phyloP scores from a whole-genome alignment of 2,113 vertebrate species.

The Nerophis ophidion region DNA sequence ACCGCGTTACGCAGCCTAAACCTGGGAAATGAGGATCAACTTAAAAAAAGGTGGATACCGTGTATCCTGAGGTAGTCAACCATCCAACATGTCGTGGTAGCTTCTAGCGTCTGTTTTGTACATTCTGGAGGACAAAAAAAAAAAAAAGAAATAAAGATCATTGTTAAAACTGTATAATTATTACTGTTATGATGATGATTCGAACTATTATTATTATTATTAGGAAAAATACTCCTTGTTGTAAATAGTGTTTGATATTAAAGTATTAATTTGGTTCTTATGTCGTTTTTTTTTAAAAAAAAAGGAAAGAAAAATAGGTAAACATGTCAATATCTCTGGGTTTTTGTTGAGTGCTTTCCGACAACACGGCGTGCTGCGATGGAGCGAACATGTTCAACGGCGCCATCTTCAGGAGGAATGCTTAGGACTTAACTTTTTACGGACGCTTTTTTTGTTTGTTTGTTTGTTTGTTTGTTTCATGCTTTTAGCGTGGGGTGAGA shows the following conservation, averaged over 20 bases:
- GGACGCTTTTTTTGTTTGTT: constrained; percentile 51
- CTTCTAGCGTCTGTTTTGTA: constrained; percentile 91
- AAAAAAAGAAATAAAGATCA: constrained; percentile 72
- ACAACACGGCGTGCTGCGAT: constrained; percentile 64
- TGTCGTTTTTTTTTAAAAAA: constrained; percentile 95
- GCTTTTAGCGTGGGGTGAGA: constrained; percentile 66
- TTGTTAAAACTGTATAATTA: constrained; percentile 75
- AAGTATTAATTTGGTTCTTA: constrained; percentile 99
- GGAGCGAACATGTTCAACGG: constrained; percentile 63
- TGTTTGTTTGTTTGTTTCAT: constrained; percentile 71
- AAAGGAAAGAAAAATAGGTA: constrained; percentile 23
- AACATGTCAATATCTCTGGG: constrained; percentile 88
- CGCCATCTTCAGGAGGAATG: constrained; percentile 49
- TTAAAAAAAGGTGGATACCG: constrained; percentile 87
- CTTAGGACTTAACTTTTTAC: constrained; percentile 58
- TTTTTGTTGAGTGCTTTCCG: constrained; percentile 77
- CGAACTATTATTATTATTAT: constrained; percentile 63
- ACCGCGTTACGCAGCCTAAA: constrained; percentile 71
- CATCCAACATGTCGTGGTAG: constrained; percentile 92
- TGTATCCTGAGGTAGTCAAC: constrained; percentile 98
- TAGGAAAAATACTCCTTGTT: constrained; percentile 80
- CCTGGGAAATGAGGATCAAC: constrained; percentile 90
- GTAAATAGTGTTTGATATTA: constrained; percentile 99
- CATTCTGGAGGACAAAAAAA: constrained; percentile 87
- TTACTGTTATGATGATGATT: constrained; percentile 70